Base-by-base conservation (phyloP, 2,888 invertebrate species). In the Xanthorhoe spadicearia region DNA sequence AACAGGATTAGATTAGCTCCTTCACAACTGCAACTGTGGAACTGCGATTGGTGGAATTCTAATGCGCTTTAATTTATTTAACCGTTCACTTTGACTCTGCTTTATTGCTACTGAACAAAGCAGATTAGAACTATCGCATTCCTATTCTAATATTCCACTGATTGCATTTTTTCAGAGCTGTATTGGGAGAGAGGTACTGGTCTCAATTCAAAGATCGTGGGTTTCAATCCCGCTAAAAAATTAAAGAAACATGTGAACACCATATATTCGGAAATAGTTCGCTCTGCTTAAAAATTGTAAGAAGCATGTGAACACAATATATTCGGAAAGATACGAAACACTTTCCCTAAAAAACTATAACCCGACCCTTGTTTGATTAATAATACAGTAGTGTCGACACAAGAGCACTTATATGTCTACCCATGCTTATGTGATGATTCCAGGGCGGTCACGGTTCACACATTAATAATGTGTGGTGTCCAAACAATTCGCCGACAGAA, bases 1-100 rank as follows among this genome's bases (percentile, higher is more conserved):
- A 79, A 79, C 73, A 68, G 81, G 71, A 81, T 83, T 80, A 79
- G 77, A 81, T 79, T 79, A 77, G 77, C 72, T 76, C 74, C 77
- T 79, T 76, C 77, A 77, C 72, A 76, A 74, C 77, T 79, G 64
- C 73, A 66, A 64, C 73, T 72, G 68, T 73, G 76, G 71, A 74
- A 74, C 73, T 70, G 72, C 63, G 74, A 74, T 75, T 74, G 66
- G 73, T 69, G 56, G 59, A 61, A 54, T 74, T 73, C 54, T 53
- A 65, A 68, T 66, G 70, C 69, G 50, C 63, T 77, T 74, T 64
- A 71, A 68, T 74, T 72, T 70, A 70, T 71, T 73, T 67, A 68
- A 71, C 64, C 50, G 58, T 62, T 28, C 46, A 53, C 57, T 62
- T 59, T 58, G 51, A 58, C 49, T 53, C 43, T 38, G 48, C 52